These are phyloP conservation scores for Zaprionus obscuricornis DNA, from an alignment of 2,888 invertebrate genomes.

Conservation along the genomic window DNA sequence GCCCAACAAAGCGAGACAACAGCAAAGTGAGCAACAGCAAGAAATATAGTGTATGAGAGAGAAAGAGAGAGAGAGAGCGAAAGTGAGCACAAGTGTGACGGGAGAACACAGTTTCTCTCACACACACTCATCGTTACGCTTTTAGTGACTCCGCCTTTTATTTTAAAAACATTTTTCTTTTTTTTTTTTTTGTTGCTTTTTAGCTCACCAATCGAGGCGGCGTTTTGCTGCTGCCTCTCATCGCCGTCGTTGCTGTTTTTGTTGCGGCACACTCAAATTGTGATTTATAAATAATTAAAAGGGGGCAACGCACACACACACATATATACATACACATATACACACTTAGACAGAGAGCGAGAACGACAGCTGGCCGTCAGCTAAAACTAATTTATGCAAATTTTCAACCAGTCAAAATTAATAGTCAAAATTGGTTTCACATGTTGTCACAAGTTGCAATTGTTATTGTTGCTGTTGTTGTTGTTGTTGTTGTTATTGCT, in stretches of 20 bases:
- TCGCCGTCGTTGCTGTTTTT: slow-evolving; percentile 14
- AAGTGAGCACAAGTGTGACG: background rate
- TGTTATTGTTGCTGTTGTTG: slow-evolving; percentile 4
- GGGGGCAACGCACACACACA: too few relatives aligned
- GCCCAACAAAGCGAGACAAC: slow-evolving; percentile 8
- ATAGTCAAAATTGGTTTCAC: slow-evolving; percentile 48
- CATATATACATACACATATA: slow-evolving; percentile 18
- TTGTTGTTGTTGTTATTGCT: slow-evolving; percentile 20
- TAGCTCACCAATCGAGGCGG: slow-evolving; percentile 60
- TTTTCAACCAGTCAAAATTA: slow-evolving; percentile 53
- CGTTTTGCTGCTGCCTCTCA: background rate
- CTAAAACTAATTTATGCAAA: slow-evolving; percentile 60
- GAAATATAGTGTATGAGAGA: slow-evolving; percentile 4
- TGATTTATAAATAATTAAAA: slow-evolving; percentile 64
- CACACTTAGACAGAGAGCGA: slow-evolving; percentile 12
- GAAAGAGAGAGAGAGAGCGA: background rate
- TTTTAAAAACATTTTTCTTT: slow-evolving; percentile 46
- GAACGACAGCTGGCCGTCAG: slow-evolving; percentile 48
- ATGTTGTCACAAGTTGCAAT: slow-evolving; percentile 14
- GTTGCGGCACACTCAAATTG: slow-evolving; percentile 35
- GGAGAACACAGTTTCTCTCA: slow-evolving; percentile 1
- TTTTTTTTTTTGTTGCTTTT: slow-evolving; percentile 16
- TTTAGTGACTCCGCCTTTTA: slow-evolving; percentile 59
- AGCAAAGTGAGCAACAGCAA: slow-evolving; percentile 11
- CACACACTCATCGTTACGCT: slow-evolving; percentile 11